Percentiles rank a stretch among this genome's conserved stretches.
Evolutionary conservation across 2,797 vertebrate species (phyloP).

Genomic region (Simalia tracyae): DNA sequence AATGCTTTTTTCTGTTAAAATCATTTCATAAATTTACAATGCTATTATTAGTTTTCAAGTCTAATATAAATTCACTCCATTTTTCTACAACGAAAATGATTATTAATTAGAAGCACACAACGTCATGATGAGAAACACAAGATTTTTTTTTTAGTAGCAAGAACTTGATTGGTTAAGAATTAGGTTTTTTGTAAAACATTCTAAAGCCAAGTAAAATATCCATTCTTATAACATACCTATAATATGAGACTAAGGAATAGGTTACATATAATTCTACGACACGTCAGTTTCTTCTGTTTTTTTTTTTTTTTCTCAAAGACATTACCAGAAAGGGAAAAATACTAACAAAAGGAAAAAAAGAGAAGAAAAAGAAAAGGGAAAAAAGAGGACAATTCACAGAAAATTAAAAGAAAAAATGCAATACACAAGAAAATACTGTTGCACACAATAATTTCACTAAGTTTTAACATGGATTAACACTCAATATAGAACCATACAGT

Average conservation of each 20-base stretch:
- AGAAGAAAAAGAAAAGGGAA: constrained; percentile 60
- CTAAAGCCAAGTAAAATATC: constrained; percentile 99
- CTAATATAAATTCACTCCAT: constrained; percentile 99
- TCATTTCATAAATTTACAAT: constrained; percentile 97
- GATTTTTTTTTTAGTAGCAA: constrained; percentile 86
- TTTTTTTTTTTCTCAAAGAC: constrained; percentile 61
- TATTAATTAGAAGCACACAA: constrained; percentile 98
- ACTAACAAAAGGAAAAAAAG: constrained; percentile 70
- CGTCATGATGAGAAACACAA: constrained; percentile 98
- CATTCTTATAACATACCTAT: constrained; percentile 98
- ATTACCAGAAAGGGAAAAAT: constrained; percentile 73
- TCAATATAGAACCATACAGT: constrained; percentile 86
- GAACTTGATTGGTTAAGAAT: constrained; percentile 94
- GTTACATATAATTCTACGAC: constrained; percentile 91
- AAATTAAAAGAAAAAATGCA: constrained; percentile 70
- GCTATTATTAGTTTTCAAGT: constrained; percentile 98
- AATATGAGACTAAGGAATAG: constrained; percentile 94
- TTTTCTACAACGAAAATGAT: constrained; percentile 99
- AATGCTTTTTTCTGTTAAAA: constrained; percentile 95
- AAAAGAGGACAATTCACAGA: constrained; percentile 75
- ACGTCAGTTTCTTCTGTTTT: constrained; percentile 81
- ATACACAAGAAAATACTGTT: constrained; percentile 92
- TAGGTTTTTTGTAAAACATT: constrained; percentile 96
- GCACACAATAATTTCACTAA: constrained; percentile 88
- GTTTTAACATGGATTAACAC: constrained; percentile 91